Conservation (phyloP, 2,888 invertebrate species). For the Marasmarcha lunaedactyla region DNA sequence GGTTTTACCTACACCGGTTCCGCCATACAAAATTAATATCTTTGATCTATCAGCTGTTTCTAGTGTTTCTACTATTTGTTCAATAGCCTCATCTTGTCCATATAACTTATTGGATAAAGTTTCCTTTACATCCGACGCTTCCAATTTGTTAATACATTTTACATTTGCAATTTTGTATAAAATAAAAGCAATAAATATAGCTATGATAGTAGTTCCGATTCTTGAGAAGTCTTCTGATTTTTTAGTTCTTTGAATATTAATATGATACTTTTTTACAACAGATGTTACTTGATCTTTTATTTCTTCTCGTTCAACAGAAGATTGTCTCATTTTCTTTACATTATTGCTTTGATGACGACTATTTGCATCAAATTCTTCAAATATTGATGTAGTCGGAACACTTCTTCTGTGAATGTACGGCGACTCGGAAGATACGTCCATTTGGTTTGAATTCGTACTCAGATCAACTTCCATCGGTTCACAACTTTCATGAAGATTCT, state of each 20-base stretch:
- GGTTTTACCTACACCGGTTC: constrained; percentile 60
- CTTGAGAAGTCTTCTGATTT: neutral
- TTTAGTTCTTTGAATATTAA: constrained; percentile 17
- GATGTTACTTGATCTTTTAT: constrained; percentile 7
- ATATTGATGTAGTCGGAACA: no score
- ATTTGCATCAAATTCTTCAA: no score
- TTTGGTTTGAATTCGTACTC: constrained; percentile 46
- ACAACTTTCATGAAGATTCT: constrained; percentile 25
- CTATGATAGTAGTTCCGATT: constrained; percentile 9
- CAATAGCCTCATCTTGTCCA: constrained; percentile 40
- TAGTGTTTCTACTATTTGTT: constrained; percentile 30
- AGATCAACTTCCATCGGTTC: constrained; percentile 60
- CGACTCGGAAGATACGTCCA: constrained; percentile 40
- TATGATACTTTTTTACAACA: constrained; percentile 28
- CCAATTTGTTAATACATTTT: constrained; percentile 32
- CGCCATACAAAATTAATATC: constrained; percentile 47
- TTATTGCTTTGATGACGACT: no score
- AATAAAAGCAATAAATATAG: constrained; percentile 23
- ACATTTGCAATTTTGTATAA: constrained; percentile 26
- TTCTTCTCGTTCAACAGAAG: no score
- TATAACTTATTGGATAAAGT: constrained; percentile 30
- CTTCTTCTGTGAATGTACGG: no score
- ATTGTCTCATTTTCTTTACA: no score
- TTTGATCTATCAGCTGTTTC: constrained; percentile 26
- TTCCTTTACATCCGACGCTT: constrained; percentile 22